These are phyloP conservation scores for Laterallus jamaicensis DNA, from an alignment of 2,113 vertebrate genomes.

Conservation along the genomic window DNA sequence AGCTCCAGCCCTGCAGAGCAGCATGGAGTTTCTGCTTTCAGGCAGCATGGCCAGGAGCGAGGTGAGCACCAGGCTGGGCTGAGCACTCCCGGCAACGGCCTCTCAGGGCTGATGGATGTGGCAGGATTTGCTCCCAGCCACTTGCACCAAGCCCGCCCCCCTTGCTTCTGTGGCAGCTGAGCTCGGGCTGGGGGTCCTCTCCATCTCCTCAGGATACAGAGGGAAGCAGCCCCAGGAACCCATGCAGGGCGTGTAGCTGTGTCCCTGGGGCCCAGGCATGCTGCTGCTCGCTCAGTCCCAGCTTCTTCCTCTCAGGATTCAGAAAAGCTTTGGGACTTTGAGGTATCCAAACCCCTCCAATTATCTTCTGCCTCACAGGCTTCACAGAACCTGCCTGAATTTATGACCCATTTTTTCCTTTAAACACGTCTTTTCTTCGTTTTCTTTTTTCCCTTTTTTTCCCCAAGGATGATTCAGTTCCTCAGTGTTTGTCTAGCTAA, in stretches of 20 bases:
- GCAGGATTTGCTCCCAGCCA: neutral
- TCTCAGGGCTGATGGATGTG: neutral
- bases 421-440: neutral
- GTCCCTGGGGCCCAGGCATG: neutral
- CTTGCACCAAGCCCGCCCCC: neutral
- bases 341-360: conserved; percentile 59
- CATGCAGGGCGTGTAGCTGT: rapidly evolving
- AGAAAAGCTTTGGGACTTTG: conserved; percentile 12
- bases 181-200: neutral
- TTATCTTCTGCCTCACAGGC: conserved; percentile 35
- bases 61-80: neutral
- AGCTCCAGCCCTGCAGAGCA: neutral
- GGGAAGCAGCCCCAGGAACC: neutral
- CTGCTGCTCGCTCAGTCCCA: neutral
- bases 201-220: neutral
- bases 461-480: conserved; percentile 31
- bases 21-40: neutral
- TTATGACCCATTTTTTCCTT: conserved; percentile 64
- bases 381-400: conserved; percentile 43
- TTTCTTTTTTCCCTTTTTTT: neutral
- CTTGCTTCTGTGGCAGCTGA: neutral
- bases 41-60: neutral
- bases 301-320: neutral
- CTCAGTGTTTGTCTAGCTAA: conserved; percentile 58
- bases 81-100: neutral